Percentiles rank a stretch among this genome's conserved stretches.
Evolutionary conservation across 2,888 invertebrate species (phyloP).

Genomic region (Deilephila elpenor): DNA sequence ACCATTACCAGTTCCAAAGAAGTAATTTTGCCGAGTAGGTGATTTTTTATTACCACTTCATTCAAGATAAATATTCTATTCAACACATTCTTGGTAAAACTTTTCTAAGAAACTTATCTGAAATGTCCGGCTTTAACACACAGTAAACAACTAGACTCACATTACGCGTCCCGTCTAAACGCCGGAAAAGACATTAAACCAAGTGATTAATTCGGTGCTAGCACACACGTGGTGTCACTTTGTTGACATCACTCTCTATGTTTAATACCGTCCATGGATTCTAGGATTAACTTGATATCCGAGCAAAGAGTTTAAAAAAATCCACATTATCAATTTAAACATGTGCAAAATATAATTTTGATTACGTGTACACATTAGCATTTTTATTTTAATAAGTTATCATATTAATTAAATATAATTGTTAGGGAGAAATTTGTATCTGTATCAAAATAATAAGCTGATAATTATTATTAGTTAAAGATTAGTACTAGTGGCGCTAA

Average conservation of each 20-base stretch:
- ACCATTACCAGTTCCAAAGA: no score
- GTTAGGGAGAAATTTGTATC: no score
- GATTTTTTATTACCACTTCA: neutral
- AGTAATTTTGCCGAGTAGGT: no score
- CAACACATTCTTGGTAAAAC: neutral
- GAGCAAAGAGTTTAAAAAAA: neutral
- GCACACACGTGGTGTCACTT: neutral
- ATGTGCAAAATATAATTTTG: no score
- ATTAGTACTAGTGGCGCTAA: neutral
- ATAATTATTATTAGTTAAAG: neutral
- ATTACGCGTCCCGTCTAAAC: neutral
- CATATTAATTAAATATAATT: no score
- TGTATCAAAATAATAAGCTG: neutral
- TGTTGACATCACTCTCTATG: neutral
- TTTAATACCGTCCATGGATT: neutral
- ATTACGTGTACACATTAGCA: no score
- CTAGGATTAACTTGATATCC: neutral
- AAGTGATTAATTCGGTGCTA: slow-evolving; percentile 4
- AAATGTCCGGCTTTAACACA: slow-evolving; percentile 1
- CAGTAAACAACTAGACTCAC: neutral
- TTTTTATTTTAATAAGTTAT: no score
- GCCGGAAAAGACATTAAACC: slow-evolving; percentile 12
- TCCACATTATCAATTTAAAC: neutral
- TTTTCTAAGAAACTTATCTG: neutral
- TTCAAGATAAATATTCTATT: neutral